Base-by-base conservation (phyloP, 92 coral and sea anemone genomes). In the Porites lobata region DNA sequence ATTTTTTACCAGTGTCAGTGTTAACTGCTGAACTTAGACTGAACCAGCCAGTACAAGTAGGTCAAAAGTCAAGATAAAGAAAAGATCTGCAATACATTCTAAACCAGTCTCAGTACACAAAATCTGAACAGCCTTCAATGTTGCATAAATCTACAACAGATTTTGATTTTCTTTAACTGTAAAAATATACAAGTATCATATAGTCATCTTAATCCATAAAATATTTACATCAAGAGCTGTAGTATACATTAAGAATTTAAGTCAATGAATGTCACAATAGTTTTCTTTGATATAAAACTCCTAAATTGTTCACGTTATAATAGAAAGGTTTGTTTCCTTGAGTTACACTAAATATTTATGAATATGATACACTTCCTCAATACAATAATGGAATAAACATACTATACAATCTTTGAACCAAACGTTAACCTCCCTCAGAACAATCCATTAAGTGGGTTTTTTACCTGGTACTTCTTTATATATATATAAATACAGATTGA, bases 101-200 rank as follows among this genome's bases (percentile, higher is more conserved):
- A 38, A 4, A 58, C 81, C 50, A 26, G 70, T 62, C 80, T 84
- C 81, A 84, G 87, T 62, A 74, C 81, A 73, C 80, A 74, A 72
- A 17, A 19, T 52, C 75, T 22, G 50, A 84, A 75, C 80, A 61
- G 79, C 50, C 87, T 59, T 72, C 59, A 11, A 52, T 8, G 79
- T 72, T 51, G 80, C 50, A 62, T 65, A 84, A 84, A 84, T 84
- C 87, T 74, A 84, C 87, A 84, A 73, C 87, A 83, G 71, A 84
- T 74, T 64, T 47, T 26, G 62, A 83, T 38, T 71, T 12, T 81
- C 54, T 84, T 84, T 84, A 61, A 75, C 80, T 84, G 87, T 84
- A 84, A 84, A 84, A 84, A 84, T 84, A 84, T 84, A 84, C 87
- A 84, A 84, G 87, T 84, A 84, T 84, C 80, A 84, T 84, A 83